Conservation (phyloP, 2,888 invertebrate species). For the Adineta ricciae region DNA sequence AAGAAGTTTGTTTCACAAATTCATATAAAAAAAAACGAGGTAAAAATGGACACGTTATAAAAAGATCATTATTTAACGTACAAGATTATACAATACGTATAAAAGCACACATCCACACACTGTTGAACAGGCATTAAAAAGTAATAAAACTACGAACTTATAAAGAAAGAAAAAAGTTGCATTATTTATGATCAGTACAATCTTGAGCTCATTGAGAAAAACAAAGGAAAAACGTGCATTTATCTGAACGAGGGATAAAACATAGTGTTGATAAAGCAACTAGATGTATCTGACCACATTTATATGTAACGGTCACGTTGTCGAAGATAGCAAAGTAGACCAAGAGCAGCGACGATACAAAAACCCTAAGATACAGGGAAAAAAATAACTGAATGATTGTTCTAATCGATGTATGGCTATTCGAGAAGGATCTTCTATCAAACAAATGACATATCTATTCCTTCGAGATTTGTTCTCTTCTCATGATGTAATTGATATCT, state of each 20-base stretch:
- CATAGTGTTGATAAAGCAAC: not conserved
- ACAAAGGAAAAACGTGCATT: not conserved
- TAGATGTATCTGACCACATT: not conserved
- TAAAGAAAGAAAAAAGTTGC: not conserved
- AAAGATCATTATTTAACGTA: not conserved
- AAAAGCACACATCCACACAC: not conserved
- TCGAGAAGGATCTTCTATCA: no score
- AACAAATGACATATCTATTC: no score
- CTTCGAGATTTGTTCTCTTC: no score
- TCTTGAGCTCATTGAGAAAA: not conserved
- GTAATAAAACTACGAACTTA: not conserved
- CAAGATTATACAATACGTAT: not conserved
- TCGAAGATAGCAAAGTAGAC: constrained; percentile 8
- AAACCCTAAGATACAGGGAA: not conserved
- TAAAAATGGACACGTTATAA: not conserved
- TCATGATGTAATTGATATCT: no score
- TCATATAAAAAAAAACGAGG: not conserved
- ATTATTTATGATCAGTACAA: not conserved
- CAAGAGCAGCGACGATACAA: constrained; percentile 16
- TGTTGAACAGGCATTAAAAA: not conserved
- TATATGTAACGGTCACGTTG: not conserved
- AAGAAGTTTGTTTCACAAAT: not conserved
- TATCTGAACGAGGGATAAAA: not conserved
- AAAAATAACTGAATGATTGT: no score
- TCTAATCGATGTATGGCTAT: no score